Conservation (phyloP, 2,797 vertebrate species). For the Pantherophis alleghaniensis region DNA sequence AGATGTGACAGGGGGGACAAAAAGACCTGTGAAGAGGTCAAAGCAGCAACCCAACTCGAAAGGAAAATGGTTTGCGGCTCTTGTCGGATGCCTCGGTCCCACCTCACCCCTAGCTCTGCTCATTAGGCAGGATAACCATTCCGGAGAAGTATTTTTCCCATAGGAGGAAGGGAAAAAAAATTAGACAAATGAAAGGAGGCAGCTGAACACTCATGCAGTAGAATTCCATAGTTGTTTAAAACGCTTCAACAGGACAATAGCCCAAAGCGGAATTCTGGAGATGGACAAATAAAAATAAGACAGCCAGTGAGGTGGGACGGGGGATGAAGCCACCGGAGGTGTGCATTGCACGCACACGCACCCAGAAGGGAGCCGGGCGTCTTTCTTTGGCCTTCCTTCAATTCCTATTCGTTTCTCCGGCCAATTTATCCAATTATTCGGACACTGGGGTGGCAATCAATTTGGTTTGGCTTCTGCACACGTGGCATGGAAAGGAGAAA, state of each 20-base stretch:
- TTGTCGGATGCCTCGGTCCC: background rate
- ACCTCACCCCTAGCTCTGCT: slow-evolving; percentile 47
- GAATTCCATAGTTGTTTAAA: background rate
- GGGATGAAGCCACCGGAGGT: slow-evolving; percentile 27
- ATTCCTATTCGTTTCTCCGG: slow-evolving; percentile 31
- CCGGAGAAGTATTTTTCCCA: slow-evolving; percentile 43
- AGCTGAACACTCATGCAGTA: slow-evolving; percentile 46
- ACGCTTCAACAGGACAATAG: background rate
- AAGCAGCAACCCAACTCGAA: slow-evolving; percentile 18
- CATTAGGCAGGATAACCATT: slow-evolving; percentile 54
- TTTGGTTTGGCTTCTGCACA: slow-evolving; percentile 34
- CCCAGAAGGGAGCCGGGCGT: background rate
- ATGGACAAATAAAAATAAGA: slow-evolving; percentile 45
- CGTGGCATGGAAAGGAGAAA: slow-evolving; percentile 35
- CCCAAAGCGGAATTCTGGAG: slow-evolving; percentile 45
- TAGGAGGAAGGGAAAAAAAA: slow-evolving; percentile 34
- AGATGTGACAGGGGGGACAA: slow-evolving; percentile 56
- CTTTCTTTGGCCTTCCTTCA: background rate
- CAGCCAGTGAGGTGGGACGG: slow-evolving; percentile 9
- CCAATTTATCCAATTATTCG: slow-evolving; percentile 63
- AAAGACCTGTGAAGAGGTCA: slow-evolving; percentile 50
- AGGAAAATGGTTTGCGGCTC: background rate
- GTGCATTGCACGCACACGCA: slow-evolving; percentile 42
- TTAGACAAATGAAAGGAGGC: slow-evolving; percentile 36
- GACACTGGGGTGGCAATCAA: slow-evolving; percentile 47